These are phyloP conservation scores for Arizona elegans DNA, from an alignment of 2,113 vertebrate genomes.

Conservation along the genomic window DNA sequence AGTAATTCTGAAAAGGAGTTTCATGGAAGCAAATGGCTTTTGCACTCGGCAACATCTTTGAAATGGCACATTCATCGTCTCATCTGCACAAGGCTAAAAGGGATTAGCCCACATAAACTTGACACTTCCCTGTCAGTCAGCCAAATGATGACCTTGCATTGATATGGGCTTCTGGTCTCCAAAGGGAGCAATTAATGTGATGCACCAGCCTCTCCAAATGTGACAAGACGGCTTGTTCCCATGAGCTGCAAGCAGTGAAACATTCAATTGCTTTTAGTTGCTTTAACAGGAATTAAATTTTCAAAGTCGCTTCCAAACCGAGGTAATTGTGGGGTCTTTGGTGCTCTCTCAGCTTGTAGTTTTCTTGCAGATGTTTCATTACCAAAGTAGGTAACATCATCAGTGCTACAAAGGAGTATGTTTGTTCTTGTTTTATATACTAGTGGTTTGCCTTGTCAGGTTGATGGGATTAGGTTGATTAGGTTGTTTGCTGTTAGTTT, in stretches of 20 bases:
- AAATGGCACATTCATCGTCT: constrained; percentile 60
- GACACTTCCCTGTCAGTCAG: constrained; percentile 62
- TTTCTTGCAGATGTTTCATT: not conserved
- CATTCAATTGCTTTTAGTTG: not conserved
- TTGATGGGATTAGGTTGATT: not conserved
- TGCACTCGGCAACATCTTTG: constrained; percentile 31
- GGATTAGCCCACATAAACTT: constrained; percentile 61
- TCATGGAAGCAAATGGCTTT: constrained; percentile 9
- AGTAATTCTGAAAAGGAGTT: not conserved
- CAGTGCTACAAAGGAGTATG: not conserved
- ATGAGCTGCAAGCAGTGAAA: constrained; percentile 3
- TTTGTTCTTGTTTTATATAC: not conserved
- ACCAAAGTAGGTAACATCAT: not conserved
- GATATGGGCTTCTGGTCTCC: constrained; percentile 28
- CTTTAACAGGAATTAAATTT: not conserved
- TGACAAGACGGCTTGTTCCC: constrained; percentile 22
- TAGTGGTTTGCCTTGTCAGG: not conserved
- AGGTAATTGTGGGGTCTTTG: not conserved
- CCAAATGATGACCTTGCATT: constrained; percentile 38
- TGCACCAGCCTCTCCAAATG: constrained; percentile 41
- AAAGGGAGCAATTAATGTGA: constrained; percentile 34
- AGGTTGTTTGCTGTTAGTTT: too few species aligned
- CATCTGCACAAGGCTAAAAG: constrained; percentile 54
- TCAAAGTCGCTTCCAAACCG: not conserved
- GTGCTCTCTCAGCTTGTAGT: not conserved